Percentiles rank a stretch among this genome's conserved stretches.
Conservation (phyloP, 2,888 invertebrate genomes). For the Lycophotia porphyrea region DNA sequence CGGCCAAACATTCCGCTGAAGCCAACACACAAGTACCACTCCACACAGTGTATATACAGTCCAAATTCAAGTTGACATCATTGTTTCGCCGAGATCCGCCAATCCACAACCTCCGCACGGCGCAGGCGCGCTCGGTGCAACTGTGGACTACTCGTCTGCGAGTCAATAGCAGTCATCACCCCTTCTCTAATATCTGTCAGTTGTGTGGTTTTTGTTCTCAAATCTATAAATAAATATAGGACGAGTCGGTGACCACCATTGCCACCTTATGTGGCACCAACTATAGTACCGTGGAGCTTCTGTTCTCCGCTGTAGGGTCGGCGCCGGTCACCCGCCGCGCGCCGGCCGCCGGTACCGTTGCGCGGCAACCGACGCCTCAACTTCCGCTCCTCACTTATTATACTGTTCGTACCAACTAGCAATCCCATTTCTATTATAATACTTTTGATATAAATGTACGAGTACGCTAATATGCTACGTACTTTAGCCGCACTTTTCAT, state of each 20-base stretch:
- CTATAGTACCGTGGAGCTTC: conserved; percentile 5
- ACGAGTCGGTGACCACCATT: neutral
- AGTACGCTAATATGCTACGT: conserved; percentile 1
- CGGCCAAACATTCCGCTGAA: neutral
- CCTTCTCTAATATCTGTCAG: neutral
- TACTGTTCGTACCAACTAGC: conserved; percentile 5
- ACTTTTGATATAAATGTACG: neutral
- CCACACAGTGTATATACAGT: neutral
- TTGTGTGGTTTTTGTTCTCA: neutral
- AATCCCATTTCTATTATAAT: conserved; percentile 16
- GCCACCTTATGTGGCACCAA: neutral
- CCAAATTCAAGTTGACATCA: neutral
- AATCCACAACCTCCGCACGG: neutral
- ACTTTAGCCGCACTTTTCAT: conserved; percentile 1
- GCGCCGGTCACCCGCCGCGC: neutral
- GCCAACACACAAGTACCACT: conserved; percentile 17
- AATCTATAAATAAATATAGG: neutral
- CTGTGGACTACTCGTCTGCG: neutral
- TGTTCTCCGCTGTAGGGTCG: neutral
- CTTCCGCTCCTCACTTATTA: conserved; percentile 69
- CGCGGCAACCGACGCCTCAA: conserved; percentile 73
- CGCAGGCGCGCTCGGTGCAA: neutral
- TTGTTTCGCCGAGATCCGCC: too few relatives aligned
- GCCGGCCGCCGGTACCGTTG: conserved; percentile 58
- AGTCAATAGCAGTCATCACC: neutral